Evolutionary conservation across 2,797 vertebrate genomes (phyloP).

Genomic region (Spheniscus humboldti): DNA sequence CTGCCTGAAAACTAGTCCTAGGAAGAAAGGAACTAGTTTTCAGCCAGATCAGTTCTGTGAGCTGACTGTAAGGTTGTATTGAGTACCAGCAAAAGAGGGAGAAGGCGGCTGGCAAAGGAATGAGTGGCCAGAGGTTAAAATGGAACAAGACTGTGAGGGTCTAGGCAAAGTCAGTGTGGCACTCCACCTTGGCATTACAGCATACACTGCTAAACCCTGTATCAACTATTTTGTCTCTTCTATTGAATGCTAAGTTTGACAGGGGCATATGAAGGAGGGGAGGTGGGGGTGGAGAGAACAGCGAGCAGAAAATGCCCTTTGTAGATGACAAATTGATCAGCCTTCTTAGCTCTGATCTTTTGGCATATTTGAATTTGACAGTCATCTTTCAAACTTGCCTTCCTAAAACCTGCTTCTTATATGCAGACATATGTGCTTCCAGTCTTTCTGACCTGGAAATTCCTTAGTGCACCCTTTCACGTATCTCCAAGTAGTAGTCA

Average conservation of each 20-base stretch:
- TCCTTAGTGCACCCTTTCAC: not conserved
- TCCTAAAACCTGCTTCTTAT: not conserved
- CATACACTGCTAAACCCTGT: not conserved
- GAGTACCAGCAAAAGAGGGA: not conserved
- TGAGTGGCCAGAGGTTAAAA: not conserved
- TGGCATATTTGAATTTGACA: not conserved
- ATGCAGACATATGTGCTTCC: not conserved
- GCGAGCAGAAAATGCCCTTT: not conserved
- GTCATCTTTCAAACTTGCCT: not conserved
- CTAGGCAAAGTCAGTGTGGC: not conserved
- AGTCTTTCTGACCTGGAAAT: not conserved
- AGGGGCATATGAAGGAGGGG: rapidly evolving
- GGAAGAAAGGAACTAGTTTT: not conserved
- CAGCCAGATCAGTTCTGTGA: not conserved
- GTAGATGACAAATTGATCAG: not conserved
- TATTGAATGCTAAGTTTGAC: not conserved
- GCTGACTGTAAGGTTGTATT: not conserved
- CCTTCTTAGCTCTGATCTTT: not conserved
- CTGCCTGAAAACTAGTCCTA: not conserved
- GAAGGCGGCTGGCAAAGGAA: not conserved
- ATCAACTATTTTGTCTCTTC: not conserved
- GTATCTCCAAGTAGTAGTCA: not conserved
- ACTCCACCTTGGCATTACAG: not conserved
- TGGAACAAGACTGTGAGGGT: not conserved
- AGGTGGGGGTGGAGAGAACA: not conserved